Evolutionary conservation across 2,888 invertebrate species (phyloP).

Genomic region (Diplolepis rosae): DNA sequence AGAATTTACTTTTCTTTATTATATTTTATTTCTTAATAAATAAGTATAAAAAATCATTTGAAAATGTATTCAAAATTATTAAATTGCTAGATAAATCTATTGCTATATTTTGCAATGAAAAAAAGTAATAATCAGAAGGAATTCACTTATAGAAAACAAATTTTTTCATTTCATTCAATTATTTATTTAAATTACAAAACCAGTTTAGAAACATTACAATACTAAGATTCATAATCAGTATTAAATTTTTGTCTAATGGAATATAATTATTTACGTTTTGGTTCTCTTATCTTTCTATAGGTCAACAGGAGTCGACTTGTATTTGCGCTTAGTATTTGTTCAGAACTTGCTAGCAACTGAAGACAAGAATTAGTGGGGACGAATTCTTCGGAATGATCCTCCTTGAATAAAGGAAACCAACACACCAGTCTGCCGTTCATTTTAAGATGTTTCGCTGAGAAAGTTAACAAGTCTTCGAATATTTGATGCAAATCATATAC

Average conservation of each 20-base stretch:
- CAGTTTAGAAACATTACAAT: background rate
- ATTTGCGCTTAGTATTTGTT: constrained; percentile 88
- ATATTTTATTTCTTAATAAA: no score
- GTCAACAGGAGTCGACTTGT: constrained; percentile 90
- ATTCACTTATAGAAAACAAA: no score
- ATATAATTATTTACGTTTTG: constrained; percentile 50
- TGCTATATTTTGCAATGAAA: no score
- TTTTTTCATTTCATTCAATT: background rate
- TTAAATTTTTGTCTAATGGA: background rate
- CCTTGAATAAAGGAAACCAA: constrained; percentile 94
- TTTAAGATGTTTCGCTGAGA: constrained; percentile 85
- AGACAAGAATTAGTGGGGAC: constrained; percentile 90
- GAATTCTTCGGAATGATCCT: constrained; percentile 82
- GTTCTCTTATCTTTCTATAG: constrained; percentile 84
- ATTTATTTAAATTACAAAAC: constrained; percentile 27
- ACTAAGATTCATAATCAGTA: background rate
- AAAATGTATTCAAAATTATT: no score
- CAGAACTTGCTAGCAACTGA: constrained; percentile 86
- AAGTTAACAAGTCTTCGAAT: constrained; percentile 88
- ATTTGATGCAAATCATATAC: constrained; percentile 89
- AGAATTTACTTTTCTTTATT: no score
- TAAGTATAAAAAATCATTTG: no score
- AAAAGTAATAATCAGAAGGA: no score
- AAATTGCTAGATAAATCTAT: no score
- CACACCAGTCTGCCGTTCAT: constrained; percentile 90